Evolutionary conservation across 2,888 invertebrate species (phyloP).

Genomic region (Amorpha juglandis): DNA sequence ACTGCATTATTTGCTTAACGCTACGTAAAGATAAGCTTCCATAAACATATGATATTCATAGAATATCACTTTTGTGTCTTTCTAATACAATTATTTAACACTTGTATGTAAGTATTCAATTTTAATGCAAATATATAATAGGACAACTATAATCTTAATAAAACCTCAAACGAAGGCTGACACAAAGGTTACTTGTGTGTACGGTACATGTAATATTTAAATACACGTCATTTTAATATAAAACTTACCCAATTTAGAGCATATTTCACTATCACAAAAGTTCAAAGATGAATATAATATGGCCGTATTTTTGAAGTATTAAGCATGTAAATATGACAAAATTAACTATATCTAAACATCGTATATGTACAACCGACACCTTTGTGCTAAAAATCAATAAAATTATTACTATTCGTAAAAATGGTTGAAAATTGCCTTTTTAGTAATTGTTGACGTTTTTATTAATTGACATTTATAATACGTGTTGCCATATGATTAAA

Average conservation of each 20-base stretch:
- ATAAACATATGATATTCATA: background rate
- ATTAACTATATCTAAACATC: constrained; percentile 34
- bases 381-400: constrained; percentile 67
- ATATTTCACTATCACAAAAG: constrained; percentile 37
- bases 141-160: background rate
- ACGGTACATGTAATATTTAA: constrained; percentile 15
- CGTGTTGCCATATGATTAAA: constrained; percentile 13
- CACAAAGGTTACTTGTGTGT: constrained; percentile 29
- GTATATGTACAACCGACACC: constrained; percentile 42
- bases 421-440: constrained; percentile 65
- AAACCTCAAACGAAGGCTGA: background rate
- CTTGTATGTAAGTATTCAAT: constrained; percentile 10
- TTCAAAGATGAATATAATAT: constrained; percentile 49
- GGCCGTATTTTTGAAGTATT: constrained; percentile 34
- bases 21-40: background rate
- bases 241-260: constrained; percentile 58
- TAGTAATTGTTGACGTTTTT: constrained; percentile 44
- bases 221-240: constrained; percentile 70
- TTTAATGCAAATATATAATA: background rate
- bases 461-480: constrained; percentile 29
- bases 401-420: constrained; percentile 53
- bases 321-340: constrained; percentile 29
- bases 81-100: background rate
- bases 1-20: background rate
- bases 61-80: constrained; percentile 2